Conservation (phyloP, 2,113 vertebrate species). For the Hirundichthys speculiger region DNA sequence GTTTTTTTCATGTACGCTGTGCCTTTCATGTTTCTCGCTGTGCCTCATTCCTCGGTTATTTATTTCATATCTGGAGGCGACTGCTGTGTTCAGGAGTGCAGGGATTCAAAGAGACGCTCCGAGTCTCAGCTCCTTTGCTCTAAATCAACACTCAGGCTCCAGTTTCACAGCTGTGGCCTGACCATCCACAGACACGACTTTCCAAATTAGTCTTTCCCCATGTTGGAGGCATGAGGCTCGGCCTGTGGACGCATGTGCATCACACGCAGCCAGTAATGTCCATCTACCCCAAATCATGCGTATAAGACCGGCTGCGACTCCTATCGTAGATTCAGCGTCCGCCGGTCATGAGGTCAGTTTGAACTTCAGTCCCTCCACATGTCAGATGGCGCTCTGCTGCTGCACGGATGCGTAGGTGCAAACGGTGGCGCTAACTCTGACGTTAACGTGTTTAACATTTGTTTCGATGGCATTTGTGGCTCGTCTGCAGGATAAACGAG, state of each 20-base stretch:
- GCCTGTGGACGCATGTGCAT: conserved; percentile 10
- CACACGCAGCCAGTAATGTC: background rate
- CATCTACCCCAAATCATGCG: background rate
- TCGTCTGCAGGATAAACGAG: too few relatives aligned
- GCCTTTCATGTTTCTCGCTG: too few relatives aligned
- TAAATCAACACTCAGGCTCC: conserved; percentile 50
- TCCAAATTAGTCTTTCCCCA: conserved; percentile 59
- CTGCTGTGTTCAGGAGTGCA: conserved; percentile 6
- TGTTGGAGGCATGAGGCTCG: conserved; percentile 9
- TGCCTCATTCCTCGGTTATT: too few relatives aligned
- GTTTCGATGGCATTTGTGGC: too few relatives aligned
- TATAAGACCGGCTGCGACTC: background rate
- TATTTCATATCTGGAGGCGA: too few relatives aligned
- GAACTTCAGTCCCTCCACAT: too few relatives aligned
- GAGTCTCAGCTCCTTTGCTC: conserved; percentile 38
- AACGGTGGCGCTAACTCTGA: too few relatives aligned
- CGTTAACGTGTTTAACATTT: too few relatives aligned
- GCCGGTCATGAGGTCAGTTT: too few relatives aligned
- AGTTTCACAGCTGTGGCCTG: conserved; percentile 66
- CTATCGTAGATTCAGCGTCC: too few relatives aligned
- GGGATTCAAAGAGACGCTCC: conserved; percentile 1
- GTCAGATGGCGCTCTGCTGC: background rate
- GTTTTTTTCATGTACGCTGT: too few relatives aligned
- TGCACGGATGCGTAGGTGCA: too few relatives aligned
- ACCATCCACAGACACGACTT: conserved; percentile 42